Conservation (phyloP, 64 coral and sea anemone species). For the Catalaphyllia jardinei region DNA sequence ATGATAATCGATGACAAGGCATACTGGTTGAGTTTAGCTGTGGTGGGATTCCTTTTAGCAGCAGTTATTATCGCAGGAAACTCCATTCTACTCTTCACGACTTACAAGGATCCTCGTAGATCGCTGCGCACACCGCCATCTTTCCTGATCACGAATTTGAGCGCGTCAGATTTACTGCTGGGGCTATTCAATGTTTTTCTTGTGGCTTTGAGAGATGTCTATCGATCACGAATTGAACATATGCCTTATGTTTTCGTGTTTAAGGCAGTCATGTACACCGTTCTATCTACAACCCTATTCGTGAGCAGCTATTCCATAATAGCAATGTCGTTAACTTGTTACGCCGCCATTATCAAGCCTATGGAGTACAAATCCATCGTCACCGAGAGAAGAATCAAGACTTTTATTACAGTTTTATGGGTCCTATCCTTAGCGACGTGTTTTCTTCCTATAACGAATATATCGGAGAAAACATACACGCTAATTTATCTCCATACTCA, state of each 20-base stretch:
- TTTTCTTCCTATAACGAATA: neutral
- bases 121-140: neutral
- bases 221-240: neutral
- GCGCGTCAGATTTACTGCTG: neutral
- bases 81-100: neutral
- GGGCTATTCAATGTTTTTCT: neutral
- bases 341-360: neutral
- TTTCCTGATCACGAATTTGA: neutral
- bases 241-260: neutral
- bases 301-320: neutral
- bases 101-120: neutral
- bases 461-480: neutral
- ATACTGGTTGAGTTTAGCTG: neutral
- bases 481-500: slow-evolving; percentile 2
- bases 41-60: neutral
- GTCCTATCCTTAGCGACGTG: neutral
- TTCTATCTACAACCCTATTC: neutral
- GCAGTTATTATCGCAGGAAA: neutral
- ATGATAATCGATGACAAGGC: neutral
- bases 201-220: neutral
- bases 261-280: neutral
- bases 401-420: neutral
- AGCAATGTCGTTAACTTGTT: neutral
- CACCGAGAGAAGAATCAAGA: neutral
- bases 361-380: neutral